Percentiles rank a stretch among this genome's conserved stretches.
These are phyloP conservation scores for Chaetodon auriga DNA, from an alignment of 2,113 vertebrate species.

Conservation along the genomic window DNA sequence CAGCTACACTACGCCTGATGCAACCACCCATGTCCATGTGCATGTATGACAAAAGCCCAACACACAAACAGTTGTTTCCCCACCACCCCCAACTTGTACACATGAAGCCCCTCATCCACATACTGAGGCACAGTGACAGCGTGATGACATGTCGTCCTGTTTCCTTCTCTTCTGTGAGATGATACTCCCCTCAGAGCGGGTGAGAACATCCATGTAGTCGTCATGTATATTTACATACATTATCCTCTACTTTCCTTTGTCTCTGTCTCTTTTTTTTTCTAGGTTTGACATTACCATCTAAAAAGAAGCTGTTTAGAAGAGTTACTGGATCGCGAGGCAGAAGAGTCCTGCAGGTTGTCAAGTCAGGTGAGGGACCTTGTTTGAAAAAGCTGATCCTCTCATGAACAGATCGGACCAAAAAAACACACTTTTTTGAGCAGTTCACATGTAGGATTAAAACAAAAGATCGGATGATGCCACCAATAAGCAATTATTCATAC, in stretches of 20 bases:
- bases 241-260: conserved; percentile 53
- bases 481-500: neutral
- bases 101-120: conserved; percentile 51
- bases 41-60: conserved; percentile 62
- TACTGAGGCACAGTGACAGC: conserved; percentile 59
- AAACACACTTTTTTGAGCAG: conserved; percentile 8
- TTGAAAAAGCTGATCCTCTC: conserved; percentile 3
- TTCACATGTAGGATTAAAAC: neutral
- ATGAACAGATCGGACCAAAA: conserved; percentile 4
- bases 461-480: neutral
- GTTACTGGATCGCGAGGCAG: neutral
- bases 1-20: conserved; percentile 29
- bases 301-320: conserved; percentile 17
- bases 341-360: conserved; percentile 40
- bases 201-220: conserved; percentile 39
- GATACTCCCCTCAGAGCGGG: conserved; percentile 35
- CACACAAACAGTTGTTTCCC: conserved; percentile 63
- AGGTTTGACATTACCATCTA: conserved; percentile 48
- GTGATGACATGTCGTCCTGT: conserved; percentile 51
- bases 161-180: conserved; percentile 43
- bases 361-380: conserved; percentile 61
- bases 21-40: conserved; percentile 45
- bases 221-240: conserved; percentile 64
- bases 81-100: conserved; percentile 38
- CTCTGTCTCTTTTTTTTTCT: neutral